Evolutionary conservation across 2,797 vertebrate genomes (phyloP).

Genomic region (Ambastaia sidthimunki): DNA sequence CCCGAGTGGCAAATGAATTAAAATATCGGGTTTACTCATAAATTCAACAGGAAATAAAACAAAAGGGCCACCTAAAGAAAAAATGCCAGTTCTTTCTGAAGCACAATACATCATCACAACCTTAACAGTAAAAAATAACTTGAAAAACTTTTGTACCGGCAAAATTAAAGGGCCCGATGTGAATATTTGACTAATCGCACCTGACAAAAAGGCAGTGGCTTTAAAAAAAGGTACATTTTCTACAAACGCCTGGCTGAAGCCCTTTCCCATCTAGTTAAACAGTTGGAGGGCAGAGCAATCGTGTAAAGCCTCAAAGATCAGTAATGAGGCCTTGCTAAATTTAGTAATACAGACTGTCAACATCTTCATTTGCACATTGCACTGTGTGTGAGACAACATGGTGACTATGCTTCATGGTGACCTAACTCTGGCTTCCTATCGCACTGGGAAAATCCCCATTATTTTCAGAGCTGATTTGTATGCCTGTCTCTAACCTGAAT

Average conservation of each 20-base stretch:
- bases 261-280: slow-evolving; percentile 16
- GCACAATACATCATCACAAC: slow-evolving; percentile 3
- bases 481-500: slow-evolving; percentile 33
- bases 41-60: not conserved
- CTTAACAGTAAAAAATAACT: not conserved
- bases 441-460: slow-evolving; percentile 35
- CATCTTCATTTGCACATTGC: slow-evolving; percentile 16
- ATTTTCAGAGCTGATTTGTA: slow-evolving; percentile 39
- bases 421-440: slow-evolving; percentile 25
- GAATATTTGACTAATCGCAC: not conserved
- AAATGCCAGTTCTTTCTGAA: slow-evolving; percentile 1
- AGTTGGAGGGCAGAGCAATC: slow-evolving; percentile 23
- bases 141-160: not conserved
- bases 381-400: slow-evolving; percentile 31
- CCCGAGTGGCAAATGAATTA: not conserved
- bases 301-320: slow-evolving; percentile 17
- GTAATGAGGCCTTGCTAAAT: slow-evolving; percentile 42
- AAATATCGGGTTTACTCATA: slow-evolving; percentile 7
- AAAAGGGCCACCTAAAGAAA: not conserved
- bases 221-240: not conserved
- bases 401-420: slow-evolving; percentile 4
- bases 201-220: not conserved
- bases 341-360: slow-evolving; percentile 42
- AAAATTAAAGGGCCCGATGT: not conserved
- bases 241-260: too few relatives aligned